These are phyloP conservation scores for Lepus timidus DNA, from an alignment of 2,113 vertebrate genomes.

Conservation along the genomic window DNA sequence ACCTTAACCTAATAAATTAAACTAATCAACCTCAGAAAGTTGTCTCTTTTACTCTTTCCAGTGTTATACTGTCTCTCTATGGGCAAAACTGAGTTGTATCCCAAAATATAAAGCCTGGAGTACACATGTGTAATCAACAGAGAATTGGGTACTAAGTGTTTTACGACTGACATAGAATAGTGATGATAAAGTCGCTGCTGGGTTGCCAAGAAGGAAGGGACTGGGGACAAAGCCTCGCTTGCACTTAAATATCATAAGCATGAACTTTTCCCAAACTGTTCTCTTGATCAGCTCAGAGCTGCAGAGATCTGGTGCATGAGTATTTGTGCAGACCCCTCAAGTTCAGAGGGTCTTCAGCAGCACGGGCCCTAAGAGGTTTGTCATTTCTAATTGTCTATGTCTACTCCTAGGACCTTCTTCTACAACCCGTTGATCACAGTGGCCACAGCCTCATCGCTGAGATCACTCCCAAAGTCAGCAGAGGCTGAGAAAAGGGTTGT, in stretches of 20 bases:
- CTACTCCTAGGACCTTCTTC: not conserved
- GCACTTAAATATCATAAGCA: not conserved
- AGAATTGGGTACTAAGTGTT: not conserved
- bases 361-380: not conserved
- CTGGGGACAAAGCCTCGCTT: not conserved
- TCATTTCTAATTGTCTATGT: no score
- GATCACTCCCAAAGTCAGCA: no score
- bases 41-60: not conserved
- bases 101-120: not conserved
- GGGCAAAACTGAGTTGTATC: not conserved
- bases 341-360: no score
- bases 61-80: not conserved
- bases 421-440: fast-evolving
- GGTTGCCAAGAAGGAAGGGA: not conserved
- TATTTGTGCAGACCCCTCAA: no score
- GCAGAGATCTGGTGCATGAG: not conserved
- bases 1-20: conserved; percentile 43
- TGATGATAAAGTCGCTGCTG: not conserved
- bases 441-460: not conserved
- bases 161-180: not conserved
- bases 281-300: not conserved
- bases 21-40: not conserved
- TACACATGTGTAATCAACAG: not conserved
- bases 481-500: no score
- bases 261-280: not conserved